Base-by-base conservation (phyloP, 2,888 invertebrate genomes). In the Campopleginae sp. region DNA sequence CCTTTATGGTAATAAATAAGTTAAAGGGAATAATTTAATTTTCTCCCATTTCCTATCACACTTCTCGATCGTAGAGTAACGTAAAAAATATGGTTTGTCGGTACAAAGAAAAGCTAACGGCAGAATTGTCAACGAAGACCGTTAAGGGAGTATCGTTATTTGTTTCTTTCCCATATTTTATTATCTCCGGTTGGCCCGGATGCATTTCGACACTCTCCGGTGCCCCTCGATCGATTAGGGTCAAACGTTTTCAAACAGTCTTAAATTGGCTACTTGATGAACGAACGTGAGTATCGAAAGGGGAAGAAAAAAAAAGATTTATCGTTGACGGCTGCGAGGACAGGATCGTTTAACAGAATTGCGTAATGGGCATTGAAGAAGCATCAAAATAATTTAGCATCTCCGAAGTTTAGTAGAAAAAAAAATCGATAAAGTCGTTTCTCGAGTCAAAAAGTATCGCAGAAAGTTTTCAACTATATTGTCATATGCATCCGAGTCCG, bases 11-110 rank as follows among this genome's bases (percentile, higher is more conserved):
- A 76, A 77, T 58, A 54, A 66, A 80, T 68, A 65, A 42, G 66
- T 68, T 65, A 66, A 51, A 7, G 63, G 2, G 42, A 63, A 38
- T 82, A 79, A 79, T 79, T 82, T 66, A 54, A 79, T 85, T 82
- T 58, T 44, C 58, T 84, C 75, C 71, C 68, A 83, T 85, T 87
- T 87, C 83, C 86, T 86, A 80, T 82, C 54, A 75, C 66, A 80
- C 46, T 61, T 33, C 7, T 42, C 17, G 42, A 68, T 70, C 82
- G 75, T 44, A 74, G 81, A 85, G 82, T 85, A 78, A 85, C 85
- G 83, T 65, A 19, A 80, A 66, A 80, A 80, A 54, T 14, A 70
- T 46, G 17, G 65, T 14, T 1, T 58, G 23, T 27, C 58, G 14
- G 58, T 27, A 14, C 4, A 27, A 58, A 58, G 10, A 27, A 58